Evolutionary conservation across 2,888 invertebrate species (phyloP).

Genomic region (Allygus modestus): DNA sequence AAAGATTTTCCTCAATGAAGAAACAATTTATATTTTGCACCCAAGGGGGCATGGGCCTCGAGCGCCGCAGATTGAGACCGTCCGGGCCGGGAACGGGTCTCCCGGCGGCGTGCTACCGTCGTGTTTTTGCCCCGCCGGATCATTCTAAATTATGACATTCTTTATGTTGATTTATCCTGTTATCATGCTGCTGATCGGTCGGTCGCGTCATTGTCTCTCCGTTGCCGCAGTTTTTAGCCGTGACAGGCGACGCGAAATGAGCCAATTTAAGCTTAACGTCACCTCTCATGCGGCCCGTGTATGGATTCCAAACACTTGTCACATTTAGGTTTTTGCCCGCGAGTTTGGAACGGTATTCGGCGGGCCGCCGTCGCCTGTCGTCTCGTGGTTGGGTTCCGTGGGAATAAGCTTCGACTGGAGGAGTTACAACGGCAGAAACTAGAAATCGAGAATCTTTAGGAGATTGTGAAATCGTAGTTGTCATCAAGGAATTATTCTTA

Average conservation of each 20-base stretch:
- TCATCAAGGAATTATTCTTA: too few species aligned
- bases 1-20: too few species aligned
- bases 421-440: too few species aligned
- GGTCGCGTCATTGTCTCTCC: slow-evolving; percentile 32
- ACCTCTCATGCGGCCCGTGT: slow-evolving; percentile 20
- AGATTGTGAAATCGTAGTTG: too few species aligned
- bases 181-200: slow-evolving; percentile 10
- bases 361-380: not conserved
- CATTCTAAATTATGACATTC: slow-evolving; percentile 58
- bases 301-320: slow-evolving; percentile 54
- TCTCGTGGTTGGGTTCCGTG: not conserved
- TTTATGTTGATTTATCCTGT: slow-evolving; percentile 55
- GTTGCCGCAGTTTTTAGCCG: slow-evolving; percentile 43
- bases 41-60: too few species aligned
- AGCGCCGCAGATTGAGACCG: slow-evolving; percentile 21
- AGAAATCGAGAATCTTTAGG: too few species aligned
- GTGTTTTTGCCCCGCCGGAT: slow-evolving; percentile 45
- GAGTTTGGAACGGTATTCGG: not conserved
- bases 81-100: not conserved
- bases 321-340: slow-evolving; percentile 49
- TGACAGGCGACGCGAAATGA: slow-evolving; percentile 45
- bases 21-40: too few species aligned
- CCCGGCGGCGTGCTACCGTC: slow-evolving; percentile 1
- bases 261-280: slow-evolving; percentile 55
- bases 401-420: too few species aligned